A percentile compares a stretch with the other conserved stretches of the same genome.
Evolutionary conservation across 2,797 vertebrate species (phyloP).

Genomic region (Coendou prehensilis): DNA sequence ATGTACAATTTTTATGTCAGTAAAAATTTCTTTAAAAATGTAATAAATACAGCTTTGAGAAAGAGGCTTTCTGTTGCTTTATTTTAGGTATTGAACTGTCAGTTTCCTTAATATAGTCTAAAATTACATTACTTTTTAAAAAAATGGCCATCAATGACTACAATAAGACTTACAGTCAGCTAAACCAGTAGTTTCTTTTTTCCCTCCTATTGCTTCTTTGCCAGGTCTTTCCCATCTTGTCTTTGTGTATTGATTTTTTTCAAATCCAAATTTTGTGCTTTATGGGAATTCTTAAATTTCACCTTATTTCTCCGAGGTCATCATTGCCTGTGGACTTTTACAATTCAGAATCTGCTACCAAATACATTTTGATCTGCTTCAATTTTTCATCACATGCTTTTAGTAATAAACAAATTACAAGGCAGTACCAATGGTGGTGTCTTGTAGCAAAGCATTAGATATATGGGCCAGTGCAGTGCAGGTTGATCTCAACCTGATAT

Average conservation of each 20-base stretch:
- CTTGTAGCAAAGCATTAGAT: background rate
- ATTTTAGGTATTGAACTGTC: background rate
- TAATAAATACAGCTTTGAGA: background rate
- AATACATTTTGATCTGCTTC: conserved; percentile 43
- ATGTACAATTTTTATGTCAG: background rate
- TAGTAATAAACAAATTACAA: background rate
- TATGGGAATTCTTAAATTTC: background rate
- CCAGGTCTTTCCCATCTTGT: background rate
- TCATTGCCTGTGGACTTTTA: background rate
- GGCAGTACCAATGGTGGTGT: background rate
- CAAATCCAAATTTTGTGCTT: background rate
- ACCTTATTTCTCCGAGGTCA: background rate
- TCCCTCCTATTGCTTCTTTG: background rate
- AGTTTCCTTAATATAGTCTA: background rate
- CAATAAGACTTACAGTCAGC: background rate
- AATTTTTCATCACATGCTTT: conserved; percentile 27
- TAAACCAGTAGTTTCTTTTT: background rate
- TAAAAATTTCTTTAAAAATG: conserved; percentile 17
- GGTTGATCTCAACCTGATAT: background rate
- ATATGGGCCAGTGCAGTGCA: background rate
- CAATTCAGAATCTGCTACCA: background rate
- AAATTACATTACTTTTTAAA: background rate
- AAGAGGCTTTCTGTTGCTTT: background rate
- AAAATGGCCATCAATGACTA: background rate
- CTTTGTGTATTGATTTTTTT: conserved; percentile 4